phyloP scores from a whole-genome alignment of 2,113 vertebrate genomes.

The Micronisus gabar region DNA sequence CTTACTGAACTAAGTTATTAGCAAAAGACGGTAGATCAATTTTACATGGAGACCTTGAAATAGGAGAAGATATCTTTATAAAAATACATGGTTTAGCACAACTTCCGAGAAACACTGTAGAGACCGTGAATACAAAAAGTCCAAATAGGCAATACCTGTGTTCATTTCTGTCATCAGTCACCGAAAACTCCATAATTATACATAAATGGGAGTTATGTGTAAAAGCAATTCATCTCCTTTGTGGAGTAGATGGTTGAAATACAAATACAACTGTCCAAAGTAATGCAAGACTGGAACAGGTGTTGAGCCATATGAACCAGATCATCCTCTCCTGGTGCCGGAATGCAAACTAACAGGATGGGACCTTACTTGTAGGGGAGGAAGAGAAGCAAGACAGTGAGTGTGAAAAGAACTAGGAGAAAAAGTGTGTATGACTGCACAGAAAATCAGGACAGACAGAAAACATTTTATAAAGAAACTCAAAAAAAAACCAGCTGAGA shows the following conservation, averaged over 20 bases:
- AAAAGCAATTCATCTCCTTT: background rate
- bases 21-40: background rate
- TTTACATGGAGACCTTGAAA: background rate
- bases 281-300: background rate
- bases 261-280: background rate
- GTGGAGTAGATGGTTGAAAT: background rate
- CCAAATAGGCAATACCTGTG: background rate
- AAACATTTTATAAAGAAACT: background rate
- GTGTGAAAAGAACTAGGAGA: background rate
- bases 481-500: background rate
- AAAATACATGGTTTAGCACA: background rate
- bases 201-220: background rate
- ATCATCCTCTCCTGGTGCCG: background rate
- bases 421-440: background rate
- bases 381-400: background rate
- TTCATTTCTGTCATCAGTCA: background rate
- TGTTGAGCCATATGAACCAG: background rate
- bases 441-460: background rate
- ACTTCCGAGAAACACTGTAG: background rate
- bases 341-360: background rate
- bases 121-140: background rate
- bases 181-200: background rate
- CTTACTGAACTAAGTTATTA: background rate
- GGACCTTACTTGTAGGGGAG: background rate
- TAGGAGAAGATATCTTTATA: background rate